Evolutionary conservation across 2,888 invertebrate genomes (phyloP), one percentile per base, ranked within the genome.

Genomic region (Diaperis boleti): DNA sequence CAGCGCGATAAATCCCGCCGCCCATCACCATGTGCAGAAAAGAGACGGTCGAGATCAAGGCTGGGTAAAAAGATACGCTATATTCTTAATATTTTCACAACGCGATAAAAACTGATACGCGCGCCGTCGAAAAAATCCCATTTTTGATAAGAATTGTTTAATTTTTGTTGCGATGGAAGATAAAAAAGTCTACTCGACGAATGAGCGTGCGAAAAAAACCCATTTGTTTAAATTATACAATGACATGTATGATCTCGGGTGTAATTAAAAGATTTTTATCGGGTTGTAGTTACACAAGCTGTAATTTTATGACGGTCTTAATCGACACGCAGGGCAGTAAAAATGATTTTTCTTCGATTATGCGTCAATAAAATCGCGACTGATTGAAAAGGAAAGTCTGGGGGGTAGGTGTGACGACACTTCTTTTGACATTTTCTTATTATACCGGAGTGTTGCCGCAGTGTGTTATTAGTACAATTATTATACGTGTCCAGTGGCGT

Each of bases 121-220:
- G n/a, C n/a, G n/a, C 2, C 1, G 20, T 5, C 26, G 41, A 29
- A 54, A 55, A 55, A 55, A 13, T 17, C 11, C 13, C 15, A 22
- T 55, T 44, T 42, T 42, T 29, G 29, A 54, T 29, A 41, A 14
- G 15, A n/a, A n/a, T 47, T 15, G 47, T 29, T 29, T 47, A 31
- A 47, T 47, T 47, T 54, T 54, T 29, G 57, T 54, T 42, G 54
- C 54, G 54, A 54, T 22, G 54, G 15, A 14, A 54, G 54, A 54
- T 54, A 54, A 54, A 54, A 54, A 54, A 39, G 13, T 20, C 18
- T n/a, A n/a, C 18, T 1, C 35, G n/a, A 18, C 17, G 20, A 35
- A 44, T 20, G 15, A 39, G 17, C 22, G 4, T 6, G 11, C 2
- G 5, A 33, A 33, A 33, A 33, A 33, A 11, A 13, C 33, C 11